Evolutionary conservation across 2,888 invertebrate species (phyloP).

Genomic region (Zygogramma bicolorata): DNA sequence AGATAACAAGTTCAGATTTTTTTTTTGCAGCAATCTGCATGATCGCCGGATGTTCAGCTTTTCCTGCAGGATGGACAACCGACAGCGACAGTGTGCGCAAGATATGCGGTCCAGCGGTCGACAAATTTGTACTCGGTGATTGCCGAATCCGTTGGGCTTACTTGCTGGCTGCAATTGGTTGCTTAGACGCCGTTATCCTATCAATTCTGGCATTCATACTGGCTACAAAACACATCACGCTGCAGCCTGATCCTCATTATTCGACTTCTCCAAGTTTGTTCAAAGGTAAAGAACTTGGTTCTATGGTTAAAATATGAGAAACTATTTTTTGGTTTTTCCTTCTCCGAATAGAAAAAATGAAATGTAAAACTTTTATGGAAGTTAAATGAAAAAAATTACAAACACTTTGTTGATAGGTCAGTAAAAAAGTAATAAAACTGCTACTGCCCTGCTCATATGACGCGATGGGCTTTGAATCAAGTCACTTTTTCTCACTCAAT

Average conservation of each 20-base stretch:
- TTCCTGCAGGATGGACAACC: constrained; percentile 93
- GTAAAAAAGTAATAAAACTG: no score
- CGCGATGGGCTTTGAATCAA: no score
- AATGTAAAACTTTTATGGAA: no score
- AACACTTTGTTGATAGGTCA: no score
- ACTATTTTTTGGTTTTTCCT: no score
- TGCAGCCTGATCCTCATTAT: constrained; percentile 84
- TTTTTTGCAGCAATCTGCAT: constrained; percentile 81
- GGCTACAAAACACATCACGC: constrained; percentile 87
- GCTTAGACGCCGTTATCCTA: constrained; percentile 86
- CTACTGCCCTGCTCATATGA: no score
- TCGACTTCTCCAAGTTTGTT: constrained; percentile 74
- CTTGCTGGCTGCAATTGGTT: constrained; percentile 90
- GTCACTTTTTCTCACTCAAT: no score
- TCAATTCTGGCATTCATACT: constrained; percentile 93
- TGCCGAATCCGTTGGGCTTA: constrained; percentile 96
- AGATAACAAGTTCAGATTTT: neutral
- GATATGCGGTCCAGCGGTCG: constrained; percentile 85
- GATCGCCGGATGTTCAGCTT: constrained; percentile 88
- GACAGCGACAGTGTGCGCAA: constrained; percentile 82
- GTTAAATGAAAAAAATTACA: no score
- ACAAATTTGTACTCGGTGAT: constrained; percentile 81
- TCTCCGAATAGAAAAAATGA: no score
- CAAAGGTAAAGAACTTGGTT: no score
- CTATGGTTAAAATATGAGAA: no score